Conservation (phyloP, 1,140 invertebrate genomes). For the Drosophila albomicans region DNA sequence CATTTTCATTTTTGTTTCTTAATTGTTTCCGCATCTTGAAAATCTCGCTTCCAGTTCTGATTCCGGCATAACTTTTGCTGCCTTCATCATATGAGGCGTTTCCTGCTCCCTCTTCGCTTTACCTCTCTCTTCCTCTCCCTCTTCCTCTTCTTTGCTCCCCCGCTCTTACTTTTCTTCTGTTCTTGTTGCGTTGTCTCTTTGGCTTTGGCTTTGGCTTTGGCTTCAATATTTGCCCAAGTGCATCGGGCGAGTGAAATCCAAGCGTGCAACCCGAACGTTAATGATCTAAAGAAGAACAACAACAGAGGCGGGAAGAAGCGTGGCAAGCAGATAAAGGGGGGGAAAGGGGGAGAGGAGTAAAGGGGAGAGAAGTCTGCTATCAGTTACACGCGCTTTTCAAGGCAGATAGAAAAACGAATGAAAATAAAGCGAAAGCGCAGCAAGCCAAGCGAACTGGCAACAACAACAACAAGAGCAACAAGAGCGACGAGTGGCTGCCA, state of each 20-base stretch:
- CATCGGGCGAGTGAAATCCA: constrained; percentile 17
- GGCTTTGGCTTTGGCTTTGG: not conserved
- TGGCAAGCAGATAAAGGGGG: not conserved
- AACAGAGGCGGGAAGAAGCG: not conserved
- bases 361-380: constrained; percentile 44
- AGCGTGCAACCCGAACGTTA: constrained; percentile 35
- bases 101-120: too few relatives aligned
- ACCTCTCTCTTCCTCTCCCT: not conserved
- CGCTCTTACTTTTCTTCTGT: not conserved
- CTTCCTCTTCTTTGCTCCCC: not conserved
- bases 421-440: constrained; percentile 55
- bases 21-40: constrained; percentile 3
- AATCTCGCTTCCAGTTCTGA: not conserved
- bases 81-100: not conserved
- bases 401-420: constrained; percentile 39
- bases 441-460: constrained; percentile 50
- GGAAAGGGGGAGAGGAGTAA: too few relatives aligned
- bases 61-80: not conserved
- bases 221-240: constrained; percentile 15
- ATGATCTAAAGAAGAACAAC: constrained; percentile 38
- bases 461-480: constrained; percentile 30
- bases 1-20: not conserved
- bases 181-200: too few relatives aligned
- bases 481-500: not conserved
- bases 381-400: constrained; percentile 67